These are phyloP conservation scores for Ursus arctos DNA, from an alignment of 2,113 vertebrate genomes.

Conservation along the genomic window DNA sequence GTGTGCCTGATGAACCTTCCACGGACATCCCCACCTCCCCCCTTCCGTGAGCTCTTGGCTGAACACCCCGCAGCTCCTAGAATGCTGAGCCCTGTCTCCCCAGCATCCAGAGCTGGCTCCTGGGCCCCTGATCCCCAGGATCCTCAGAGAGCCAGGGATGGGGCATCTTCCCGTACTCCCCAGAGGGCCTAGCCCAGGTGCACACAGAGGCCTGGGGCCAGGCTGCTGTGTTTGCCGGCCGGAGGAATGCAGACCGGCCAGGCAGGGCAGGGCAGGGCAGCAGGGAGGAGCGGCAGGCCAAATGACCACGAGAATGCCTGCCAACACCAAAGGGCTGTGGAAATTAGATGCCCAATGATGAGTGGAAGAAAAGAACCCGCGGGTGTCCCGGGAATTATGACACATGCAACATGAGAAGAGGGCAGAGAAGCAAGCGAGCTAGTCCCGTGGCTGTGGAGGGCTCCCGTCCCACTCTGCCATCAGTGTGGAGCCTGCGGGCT, in stretches of 20 bases:
- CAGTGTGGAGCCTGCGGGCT: neutral
- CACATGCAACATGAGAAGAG: neutral
- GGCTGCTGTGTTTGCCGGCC: constrained; percentile 74
- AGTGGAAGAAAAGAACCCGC: neutral
- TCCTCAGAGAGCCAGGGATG: neutral
- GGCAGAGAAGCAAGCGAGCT: constrained; percentile 26
- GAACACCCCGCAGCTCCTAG: neutral
- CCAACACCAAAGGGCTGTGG: constrained; percentile 23
- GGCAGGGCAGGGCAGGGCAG: neutral
- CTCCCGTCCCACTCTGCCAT: neutral
- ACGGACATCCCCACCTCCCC: neutral
- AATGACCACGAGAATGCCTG: constrained; percentile 60
- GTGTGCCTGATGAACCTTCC: neutral
- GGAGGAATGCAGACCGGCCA: constrained; percentile 13
- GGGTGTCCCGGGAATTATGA: constrained; percentile 19
- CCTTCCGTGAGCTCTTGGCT: neutral
- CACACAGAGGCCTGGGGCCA: neutral
- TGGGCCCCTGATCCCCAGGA: neutral
- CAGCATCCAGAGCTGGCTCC: neutral
- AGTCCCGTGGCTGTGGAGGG: neutral
- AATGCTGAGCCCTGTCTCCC: neutral
- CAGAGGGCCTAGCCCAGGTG: neutral
- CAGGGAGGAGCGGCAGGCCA: constrained; percentile 1
- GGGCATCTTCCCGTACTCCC: neutral
- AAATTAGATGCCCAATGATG: constrained; percentile 36